phyloP scores from a whole-genome alignment of 2,797 vertebrate species.

The Chromis chromis region DNA sequence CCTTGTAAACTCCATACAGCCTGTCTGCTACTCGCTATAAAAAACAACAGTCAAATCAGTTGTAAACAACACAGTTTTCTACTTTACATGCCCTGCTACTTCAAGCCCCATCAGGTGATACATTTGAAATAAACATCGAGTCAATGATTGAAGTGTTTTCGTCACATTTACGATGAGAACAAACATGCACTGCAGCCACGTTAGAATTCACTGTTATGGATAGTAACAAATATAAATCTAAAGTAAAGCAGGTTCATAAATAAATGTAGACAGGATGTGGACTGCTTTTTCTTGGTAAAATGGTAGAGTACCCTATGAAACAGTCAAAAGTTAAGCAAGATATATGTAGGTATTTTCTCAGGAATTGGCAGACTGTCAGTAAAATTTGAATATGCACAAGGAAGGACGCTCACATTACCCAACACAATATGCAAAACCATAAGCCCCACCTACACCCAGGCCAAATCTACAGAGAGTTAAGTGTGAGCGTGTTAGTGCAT shows the following conservation, averaged over 20 bases:
- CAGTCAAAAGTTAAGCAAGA: background rate
- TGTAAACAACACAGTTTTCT: background rate
- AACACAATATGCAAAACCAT: background rate
- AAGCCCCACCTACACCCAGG: background rate
- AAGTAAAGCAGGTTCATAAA: background rate
- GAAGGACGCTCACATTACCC: background rate
- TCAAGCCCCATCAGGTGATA: background rate
- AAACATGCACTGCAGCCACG: background rate
- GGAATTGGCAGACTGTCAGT: background rate
- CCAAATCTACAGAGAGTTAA: background rate
- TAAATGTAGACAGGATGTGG: background rate
- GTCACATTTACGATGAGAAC: background rate
- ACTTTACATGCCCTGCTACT: background rate
- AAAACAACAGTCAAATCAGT: constrained; percentile 16
- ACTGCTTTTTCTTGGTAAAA: background rate
- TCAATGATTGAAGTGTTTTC: background rate
- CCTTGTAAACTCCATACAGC: constrained; percentile 97
- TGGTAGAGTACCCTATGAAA: background rate
- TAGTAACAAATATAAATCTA: background rate
- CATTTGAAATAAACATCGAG: background rate
- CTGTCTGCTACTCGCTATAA: constrained; percentile 94
- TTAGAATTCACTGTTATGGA: background rate
- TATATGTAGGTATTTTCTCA: background rate
- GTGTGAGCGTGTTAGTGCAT: background rate
- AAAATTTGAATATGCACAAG: background rate